Conservation (phyloP, 2,888 invertebrate genomes). For the Plagodis dolabraria region DNA sequence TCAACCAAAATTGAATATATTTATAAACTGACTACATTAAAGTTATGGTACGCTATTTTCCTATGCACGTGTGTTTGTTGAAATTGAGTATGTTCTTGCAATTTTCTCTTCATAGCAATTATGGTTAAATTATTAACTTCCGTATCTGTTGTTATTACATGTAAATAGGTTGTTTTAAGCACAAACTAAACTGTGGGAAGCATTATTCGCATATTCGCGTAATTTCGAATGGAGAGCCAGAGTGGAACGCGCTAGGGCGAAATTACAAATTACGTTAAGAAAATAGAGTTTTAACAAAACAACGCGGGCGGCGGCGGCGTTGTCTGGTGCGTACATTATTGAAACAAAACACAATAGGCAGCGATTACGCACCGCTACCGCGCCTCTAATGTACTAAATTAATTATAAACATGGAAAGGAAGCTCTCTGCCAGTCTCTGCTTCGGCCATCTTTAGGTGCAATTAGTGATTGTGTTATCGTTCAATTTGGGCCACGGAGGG, state of each 20-base stretch:
- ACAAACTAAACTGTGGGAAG: slow-evolving; percentile 56
- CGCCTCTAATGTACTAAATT: slow-evolving; percentile 48
- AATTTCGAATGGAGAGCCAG: slow-evolving; percentile 18
- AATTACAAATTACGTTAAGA: slow-evolving; percentile 30
- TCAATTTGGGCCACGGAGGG: slow-evolving; percentile 43
- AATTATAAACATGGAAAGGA: slow-evolving; percentile 51
- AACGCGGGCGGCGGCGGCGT: slow-evolving; percentile 18
- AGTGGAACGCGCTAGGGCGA: slow-evolving; percentile 11
- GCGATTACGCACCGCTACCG: slow-evolving; percentile 33
- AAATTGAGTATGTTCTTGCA: too few species aligned
- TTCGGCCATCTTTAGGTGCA: slow-evolving; percentile 43
- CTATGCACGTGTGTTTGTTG: background rate
- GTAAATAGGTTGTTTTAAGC: slow-evolving; percentile 12
- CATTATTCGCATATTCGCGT: slow-evolving; percentile 42
- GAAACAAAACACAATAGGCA: slow-evolving; percentile 54
- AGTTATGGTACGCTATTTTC: slow-evolving; percentile 1
- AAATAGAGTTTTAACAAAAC: slow-evolving; percentile 31
- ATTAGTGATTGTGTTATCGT: slow-evolving; percentile 54
- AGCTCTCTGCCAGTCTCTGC: slow-evolving; percentile 32
- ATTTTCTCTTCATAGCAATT: background rate
- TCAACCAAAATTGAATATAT: background rate
- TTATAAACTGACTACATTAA: slow-evolving; percentile 1
- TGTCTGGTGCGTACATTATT: slow-evolving; percentile 37
- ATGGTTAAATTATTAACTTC: slow-evolving; percentile 3
- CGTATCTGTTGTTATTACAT: slow-evolving; percentile 3